A percentile compares a stretch with the other conserved stretches of the same genome.
Evolutionary conservation across 2,888 invertebrate genomes (phyloP).

Genomic region (Apamea epomidion): DNA sequence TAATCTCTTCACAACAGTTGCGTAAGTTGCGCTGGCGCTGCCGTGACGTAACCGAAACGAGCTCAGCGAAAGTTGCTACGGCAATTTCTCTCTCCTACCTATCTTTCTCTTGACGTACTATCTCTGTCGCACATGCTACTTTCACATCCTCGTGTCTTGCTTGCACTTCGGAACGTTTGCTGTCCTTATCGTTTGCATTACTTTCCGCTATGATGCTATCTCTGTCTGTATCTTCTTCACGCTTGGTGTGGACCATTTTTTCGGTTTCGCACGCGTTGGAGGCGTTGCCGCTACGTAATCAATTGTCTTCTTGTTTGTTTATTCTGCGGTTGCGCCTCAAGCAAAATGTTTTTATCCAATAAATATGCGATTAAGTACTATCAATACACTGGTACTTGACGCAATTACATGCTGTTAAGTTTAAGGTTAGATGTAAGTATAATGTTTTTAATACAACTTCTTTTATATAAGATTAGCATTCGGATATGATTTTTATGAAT

Average conservation of each 20-base stretch:
- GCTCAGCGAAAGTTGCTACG: constrained; percentile 89
- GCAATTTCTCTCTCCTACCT: constrained; percentile 87
- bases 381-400: constrained; percentile 58
- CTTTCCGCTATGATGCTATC: constrained; percentile 74
- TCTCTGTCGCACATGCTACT: constrained; percentile 74
- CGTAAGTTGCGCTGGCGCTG: constrained; percentile 79
- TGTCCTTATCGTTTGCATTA: constrained; percentile 73
- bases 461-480: constrained; percentile 56
- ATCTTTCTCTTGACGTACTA: constrained; percentile 81
- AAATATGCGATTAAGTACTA: constrained; percentile 64
- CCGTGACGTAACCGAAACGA: constrained; percentile 87
- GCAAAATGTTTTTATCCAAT: constrained; percentile 68
- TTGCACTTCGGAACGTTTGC: constrained; percentile 72
- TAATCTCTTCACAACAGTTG: constrained; percentile 83
- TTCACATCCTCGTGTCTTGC: constrained; percentile 69
- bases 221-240: constrained; percentile 82
- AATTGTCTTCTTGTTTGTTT: constrained; percentile 82
- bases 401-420: constrained; percentile 59
- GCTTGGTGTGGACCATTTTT: constrained; percentile 81
- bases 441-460: constrained; percentile 44
- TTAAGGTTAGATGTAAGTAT: constrained; percentile 54
- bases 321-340: constrained; percentile 66
- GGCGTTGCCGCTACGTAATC: constrained; percentile 83
- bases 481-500: constrained; percentile 56
- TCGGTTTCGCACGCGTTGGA: constrained; percentile 83